Evolutionary conservation across 2,797 vertebrate genomes (phyloP).

Genomic region (Ptychobarbus kaznakovi): DNA sequence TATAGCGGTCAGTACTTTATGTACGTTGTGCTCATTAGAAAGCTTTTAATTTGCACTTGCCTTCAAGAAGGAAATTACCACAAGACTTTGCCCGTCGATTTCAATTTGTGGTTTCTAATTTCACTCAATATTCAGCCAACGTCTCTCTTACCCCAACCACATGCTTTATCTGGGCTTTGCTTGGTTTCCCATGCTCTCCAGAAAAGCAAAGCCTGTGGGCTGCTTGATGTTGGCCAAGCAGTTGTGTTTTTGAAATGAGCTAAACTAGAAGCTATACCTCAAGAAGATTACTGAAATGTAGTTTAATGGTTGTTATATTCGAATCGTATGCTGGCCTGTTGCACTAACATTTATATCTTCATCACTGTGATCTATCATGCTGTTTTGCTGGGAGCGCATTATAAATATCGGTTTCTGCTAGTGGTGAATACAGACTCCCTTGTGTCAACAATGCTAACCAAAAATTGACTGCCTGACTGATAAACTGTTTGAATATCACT

Average conservation of each 20-base stretch:
- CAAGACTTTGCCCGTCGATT: slow-evolving; percentile 1
- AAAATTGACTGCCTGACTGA: not conserved
- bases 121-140: slow-evolving; percentile 43
- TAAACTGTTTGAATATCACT: not conserved
- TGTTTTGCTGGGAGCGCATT: slow-evolving; percentile 12
- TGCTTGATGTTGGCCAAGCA: slow-evolving; percentile 56
- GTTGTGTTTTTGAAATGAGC: slow-evolving; percentile 49
- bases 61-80: slow-evolving; percentile 28
- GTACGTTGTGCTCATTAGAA: not conserved
- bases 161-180: slow-evolving; percentile 51
- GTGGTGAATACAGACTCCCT: not conserved
- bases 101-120: slow-evolving; percentile 35
- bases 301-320: not conserved
- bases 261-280: slow-evolving; percentile 47
- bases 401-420: slow-evolving; percentile 12
- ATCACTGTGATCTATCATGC: slow-evolving; percentile 17
- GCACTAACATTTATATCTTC: slow-evolving; percentile 4
- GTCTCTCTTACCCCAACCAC: slow-evolving; percentile 51
- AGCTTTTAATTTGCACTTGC: slow-evolving; percentile 33
- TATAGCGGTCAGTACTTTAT: slow-evolving; percentile 19
- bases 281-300: slow-evolving; percentile 16
- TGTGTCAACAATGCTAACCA: slow-evolving; percentile 7
- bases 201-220: slow-evolving; percentile 51
- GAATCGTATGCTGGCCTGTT: not conserved
- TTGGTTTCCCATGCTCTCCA: slow-evolving; percentile 53